Conservation (phyloP, 2,797 vertebrate species). For the Gadopsis bispinosus region DNA sequence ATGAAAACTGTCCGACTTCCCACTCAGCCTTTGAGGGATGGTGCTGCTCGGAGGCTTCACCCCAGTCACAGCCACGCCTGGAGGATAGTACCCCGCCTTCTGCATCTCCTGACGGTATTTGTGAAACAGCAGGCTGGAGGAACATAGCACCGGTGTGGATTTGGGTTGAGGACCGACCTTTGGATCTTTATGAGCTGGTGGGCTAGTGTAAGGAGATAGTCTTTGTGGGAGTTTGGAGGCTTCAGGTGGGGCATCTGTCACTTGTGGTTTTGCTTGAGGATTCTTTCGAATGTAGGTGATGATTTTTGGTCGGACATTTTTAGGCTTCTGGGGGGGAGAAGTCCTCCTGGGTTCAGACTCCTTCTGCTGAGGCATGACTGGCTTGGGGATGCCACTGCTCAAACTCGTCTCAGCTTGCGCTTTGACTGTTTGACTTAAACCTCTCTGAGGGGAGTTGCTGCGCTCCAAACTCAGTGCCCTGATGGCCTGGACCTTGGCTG, state of each 20-base stretch:
- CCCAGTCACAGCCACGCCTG: slow-evolving; percentile 85
- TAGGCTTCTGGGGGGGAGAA: slow-evolving; percentile 87
- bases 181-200: slow-evolving; percentile 74
- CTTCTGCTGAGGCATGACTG: slow-evolving; percentile 77
- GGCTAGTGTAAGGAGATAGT: slow-evolving; percentile 75
- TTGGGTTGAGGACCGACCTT: slow-evolving; percentile 76
- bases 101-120: slow-evolving; percentile 92
- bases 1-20: slow-evolving; percentile 87
- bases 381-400: slow-evolving; percentile 90
- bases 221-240: slow-evolving; percentile 78
- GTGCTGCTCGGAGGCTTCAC: slow-evolving; percentile 84
- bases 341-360: slow-evolving; percentile 82
- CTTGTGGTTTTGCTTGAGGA: slow-evolving; percentile 85
- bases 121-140: slow-evolving; percentile 86
- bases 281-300: slow-evolving; percentile 95
- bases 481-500: slow-evolving; percentile 75
- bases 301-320: slow-evolving; percentile 95
- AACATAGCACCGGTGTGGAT: slow-evolving; percentile 71
- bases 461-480: slow-evolving; percentile 74
- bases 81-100: slow-evolving; percentile 86
- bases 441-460: slow-evolving; percentile 76
- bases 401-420: slow-evolving; percentile 84
- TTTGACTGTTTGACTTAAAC: slow-evolving; percentile 77
- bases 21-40: slow-evolving; percentile 80
- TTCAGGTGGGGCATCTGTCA: slow-evolving; percentile 73